Evolutionary conservation across 2,113 vertebrate species (phyloP), one percentile per base, ranked within the genome.

Genomic region (Oceanites oceanicus): DNA sequence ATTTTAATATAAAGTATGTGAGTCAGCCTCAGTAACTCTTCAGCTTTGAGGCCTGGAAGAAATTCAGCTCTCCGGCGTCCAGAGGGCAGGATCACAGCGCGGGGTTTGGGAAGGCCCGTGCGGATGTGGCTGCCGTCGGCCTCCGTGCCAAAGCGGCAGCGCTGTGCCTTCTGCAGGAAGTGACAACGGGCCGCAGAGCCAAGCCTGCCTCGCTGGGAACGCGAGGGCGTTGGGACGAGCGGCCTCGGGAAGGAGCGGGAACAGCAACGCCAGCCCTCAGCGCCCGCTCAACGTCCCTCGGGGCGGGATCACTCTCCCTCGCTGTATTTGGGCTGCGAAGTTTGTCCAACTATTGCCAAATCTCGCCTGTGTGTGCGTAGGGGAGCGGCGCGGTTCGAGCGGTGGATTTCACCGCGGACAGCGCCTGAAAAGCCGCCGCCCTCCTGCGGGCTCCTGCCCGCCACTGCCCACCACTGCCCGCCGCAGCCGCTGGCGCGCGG

Each of bases 401-500:
- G 2, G 3, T 0, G 13, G 4, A 1, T 5, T 8, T 12, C 20
- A 5, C 30, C 0, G 14, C 29, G 11, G 9, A 1, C 36, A 0
- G 2, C 0, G 8, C 38, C 21, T 1, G 1, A 8, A 6, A 4
- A 6, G 6, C 71, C 0, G 3, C 7, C 4, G 3, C 2, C 1
- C 12, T 1, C 23, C 7, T 1, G 9, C 4, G 2, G 6, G 11
- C 12, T 7, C 11, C 14, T 0, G 5, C 14, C 27, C 15, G 8
- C 7, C 50, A 3, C 45, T 3, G 6, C 3, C 8, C 32, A 3
- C 42, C 38, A 38, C 38, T 9, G 38, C 14, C 38, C 8, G 1
- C 30, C 11, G 3, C 23, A 2, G 18, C 23, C 40, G 3, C 13
- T 9, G 4, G 5, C 27, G 12, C 4, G 2, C 9, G 1, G 5